Evolutionary conservation across 2,797 vertebrate species (phyloP).

Genomic region (Lateolabrax maculatus): DNA sequence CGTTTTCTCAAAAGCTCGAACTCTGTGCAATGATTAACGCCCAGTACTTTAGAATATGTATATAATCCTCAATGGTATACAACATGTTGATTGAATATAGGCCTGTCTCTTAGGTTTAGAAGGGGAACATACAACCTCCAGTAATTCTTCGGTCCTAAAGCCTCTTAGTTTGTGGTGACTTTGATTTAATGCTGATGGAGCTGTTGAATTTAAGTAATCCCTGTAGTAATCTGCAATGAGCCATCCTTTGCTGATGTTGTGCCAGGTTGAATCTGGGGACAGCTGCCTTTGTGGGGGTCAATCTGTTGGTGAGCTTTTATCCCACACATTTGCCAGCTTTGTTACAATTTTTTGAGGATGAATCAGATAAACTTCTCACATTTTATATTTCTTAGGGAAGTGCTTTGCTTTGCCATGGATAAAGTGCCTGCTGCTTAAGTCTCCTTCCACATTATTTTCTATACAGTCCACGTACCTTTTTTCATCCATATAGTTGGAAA

Average conservation of each 20-base stretch:
- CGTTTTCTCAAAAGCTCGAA: conserved; percentile 2
- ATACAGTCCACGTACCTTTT: neutral
- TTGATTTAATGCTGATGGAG: conserved; percentile 77
- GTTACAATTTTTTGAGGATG: neutral
- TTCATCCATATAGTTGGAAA: neutral
- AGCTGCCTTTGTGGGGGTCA: conserved; percentile 40
- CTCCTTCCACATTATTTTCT: neutral
- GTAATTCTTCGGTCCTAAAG: conserved; percentile 67
- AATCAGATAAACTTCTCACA: neutral
- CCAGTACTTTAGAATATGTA: neutral
- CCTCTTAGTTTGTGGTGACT: conserved; percentile 73
- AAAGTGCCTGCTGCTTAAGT: neutral
- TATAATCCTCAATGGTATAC: neutral
- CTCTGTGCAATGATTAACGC: neutral
- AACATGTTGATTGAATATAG: conserved; percentile 35
- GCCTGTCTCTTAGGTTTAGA: conserved; percentile 29
- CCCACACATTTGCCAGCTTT: neutral
- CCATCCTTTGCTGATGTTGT: conserved; percentile 65
- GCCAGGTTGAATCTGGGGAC: conserved; percentile 55
- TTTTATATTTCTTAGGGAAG: neutral
- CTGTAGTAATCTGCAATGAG: conserved; percentile 75
- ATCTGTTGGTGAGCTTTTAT: conserved; percentile 19
- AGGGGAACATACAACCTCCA: conserved; percentile 18
- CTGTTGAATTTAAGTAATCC: conserved; percentile 76
- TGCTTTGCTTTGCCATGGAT: neutral